phyloP scores from a whole-genome alignment of 2,888 invertebrate species.

The Ganaspis brasiliensis region DNA sequence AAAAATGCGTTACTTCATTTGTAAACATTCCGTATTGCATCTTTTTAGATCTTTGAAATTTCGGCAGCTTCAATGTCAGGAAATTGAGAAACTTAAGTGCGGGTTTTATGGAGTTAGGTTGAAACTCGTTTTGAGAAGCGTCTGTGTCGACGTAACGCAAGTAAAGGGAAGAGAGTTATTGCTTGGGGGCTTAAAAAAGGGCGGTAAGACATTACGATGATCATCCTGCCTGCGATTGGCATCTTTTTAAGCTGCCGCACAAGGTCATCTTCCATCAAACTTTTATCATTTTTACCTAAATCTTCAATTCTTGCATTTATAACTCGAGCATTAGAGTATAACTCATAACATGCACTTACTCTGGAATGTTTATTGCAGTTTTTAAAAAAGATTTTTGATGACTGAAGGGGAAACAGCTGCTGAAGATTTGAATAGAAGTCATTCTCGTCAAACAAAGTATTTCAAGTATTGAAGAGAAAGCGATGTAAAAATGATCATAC shows the following conservation, averaged over 20 bases:
- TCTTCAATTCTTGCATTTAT: neutral
- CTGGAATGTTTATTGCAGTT: neutral
- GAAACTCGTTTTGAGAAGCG: slow-evolving; percentile 37
- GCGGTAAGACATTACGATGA: slow-evolving; percentile 33
- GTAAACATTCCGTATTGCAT: too few species aligned
- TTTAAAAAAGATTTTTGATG: neutral
- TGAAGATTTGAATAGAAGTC: neutral
- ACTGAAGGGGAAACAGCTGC: neutral
- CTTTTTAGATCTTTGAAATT: neutral
- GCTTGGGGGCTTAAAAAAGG: slow-evolving; percentile 42
- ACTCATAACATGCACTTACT: too few species aligned
- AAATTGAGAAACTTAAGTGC: slow-evolving; percentile 38
- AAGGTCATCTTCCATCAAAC: slow-evolving; percentile 36
- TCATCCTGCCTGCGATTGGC: slow-evolving; percentile 38
- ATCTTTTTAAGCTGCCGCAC: slow-evolving; percentile 41
- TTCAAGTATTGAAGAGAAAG: neutral
- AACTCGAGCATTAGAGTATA: too few species aligned
- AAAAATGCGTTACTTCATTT: too few species aligned
- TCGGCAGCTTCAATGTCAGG: neutral
- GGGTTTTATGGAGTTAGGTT: slow-evolving; percentile 31
- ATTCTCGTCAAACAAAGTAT: too few species aligned
- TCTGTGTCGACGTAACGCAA: slow-evolving; percentile 39
- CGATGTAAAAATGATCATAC: neutral
- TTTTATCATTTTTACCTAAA: slow-evolving; percentile 18
- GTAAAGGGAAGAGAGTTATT: slow-evolving; percentile 39